phyloP scores from a whole-genome alignment of 2,888 invertebrate genomes.

The Gryllus longicercus region DNA sequence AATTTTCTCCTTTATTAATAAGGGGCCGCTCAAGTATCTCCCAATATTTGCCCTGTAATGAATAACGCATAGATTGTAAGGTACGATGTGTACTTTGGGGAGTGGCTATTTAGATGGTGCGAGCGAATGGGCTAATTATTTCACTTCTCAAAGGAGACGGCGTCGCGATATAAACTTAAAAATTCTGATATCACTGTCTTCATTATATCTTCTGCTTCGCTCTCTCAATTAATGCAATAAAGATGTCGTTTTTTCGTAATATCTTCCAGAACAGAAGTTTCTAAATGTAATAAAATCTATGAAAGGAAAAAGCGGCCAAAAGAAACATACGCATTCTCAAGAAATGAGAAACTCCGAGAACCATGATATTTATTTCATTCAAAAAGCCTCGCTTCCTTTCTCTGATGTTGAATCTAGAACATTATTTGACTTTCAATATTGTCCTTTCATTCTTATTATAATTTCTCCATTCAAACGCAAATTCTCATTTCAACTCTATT shows the following conservation, averaged over 20 bases:
- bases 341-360: neutral
- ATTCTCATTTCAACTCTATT: neutral
- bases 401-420: neutral
- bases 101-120: neutral
- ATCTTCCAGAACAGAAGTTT: neutral
- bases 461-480: neutral
- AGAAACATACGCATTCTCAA: no score
- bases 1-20: slow-evolving; percentile 17
- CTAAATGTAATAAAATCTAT: slow-evolving; percentile 1
- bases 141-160: neutral
- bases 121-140: neutral
- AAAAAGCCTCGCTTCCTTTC: neutral
- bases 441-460: neutral
- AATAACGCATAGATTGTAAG: slow-evolving; percentile 17
- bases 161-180: neutral
- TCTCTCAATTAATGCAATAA: neutral
- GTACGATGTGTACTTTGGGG: slow-evolving; percentile 5
- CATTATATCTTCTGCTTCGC: neutral
- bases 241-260: neutral
- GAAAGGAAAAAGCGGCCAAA: neutral
- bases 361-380: neutral
- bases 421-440: slow-evolving; percentile 10
- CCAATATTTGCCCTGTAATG: slow-evolving; percentile 17
- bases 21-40: neutral
- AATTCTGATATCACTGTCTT: neutral